phyloP scores from a whole-genome alignment of 2,113 vertebrate genomes.

The Mionectes macconnelli region DNA sequence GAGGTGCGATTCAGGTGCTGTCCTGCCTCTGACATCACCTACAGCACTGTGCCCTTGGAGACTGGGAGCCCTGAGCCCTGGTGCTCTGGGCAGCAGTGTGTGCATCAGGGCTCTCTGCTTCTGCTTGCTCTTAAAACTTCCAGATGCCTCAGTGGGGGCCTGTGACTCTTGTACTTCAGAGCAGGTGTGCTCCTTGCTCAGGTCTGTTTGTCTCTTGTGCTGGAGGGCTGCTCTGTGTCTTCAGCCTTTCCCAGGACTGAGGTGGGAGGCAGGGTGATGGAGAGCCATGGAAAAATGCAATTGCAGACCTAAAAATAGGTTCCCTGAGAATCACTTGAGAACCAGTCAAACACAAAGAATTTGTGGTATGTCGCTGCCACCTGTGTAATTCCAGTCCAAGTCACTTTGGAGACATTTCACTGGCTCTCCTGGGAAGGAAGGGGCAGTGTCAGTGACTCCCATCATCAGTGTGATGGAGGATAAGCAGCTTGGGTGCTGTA shows the following conservation, averaged over 20 bases:
- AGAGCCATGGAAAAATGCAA: neutral
- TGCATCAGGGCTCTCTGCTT: neutral
- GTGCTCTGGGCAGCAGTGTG: neutral
- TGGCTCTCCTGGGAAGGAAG: neutral
- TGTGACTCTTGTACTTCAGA: neutral
- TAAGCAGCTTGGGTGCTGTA: neutral
- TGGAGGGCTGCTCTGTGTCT: neutral
- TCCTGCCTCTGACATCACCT: neutral
- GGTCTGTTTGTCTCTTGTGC: neutral
- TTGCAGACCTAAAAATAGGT: slow-evolving; percentile 1
- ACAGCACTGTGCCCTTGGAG: neutral
- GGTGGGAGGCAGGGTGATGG: neutral
- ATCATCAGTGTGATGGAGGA: neutral
- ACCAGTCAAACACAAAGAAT: neutral
- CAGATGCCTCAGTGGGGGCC: neutral
- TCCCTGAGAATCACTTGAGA: neutral
- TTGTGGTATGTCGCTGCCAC: neutral
- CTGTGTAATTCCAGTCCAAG: neutral
- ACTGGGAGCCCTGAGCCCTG: fast-evolving
- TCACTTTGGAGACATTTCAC: neutral
- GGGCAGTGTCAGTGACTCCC: neutral
- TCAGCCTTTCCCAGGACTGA: neutral
- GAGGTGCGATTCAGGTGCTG: neutral
- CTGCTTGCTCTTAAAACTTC: neutral
- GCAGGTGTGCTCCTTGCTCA: neutral